These are phyloP conservation scores for Drosophila auraria DNA, from an alignment of 1,140 invertebrate species.

Conservation along the genomic window DNA sequence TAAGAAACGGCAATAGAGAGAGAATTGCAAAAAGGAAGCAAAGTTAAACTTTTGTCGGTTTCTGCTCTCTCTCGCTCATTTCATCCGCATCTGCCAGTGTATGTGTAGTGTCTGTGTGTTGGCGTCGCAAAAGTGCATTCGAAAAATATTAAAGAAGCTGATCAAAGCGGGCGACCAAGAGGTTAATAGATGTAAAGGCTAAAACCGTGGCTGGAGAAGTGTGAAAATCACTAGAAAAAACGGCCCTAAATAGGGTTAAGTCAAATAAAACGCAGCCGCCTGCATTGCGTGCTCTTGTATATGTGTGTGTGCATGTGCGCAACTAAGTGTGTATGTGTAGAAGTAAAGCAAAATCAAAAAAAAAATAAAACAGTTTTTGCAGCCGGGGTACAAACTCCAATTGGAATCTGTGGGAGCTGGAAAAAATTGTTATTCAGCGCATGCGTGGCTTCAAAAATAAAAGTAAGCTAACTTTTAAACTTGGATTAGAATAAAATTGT, in stretches of 20 bases:
- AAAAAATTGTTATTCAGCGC: slow-evolving; percentile 34
- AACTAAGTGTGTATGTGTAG: slow-evolving; percentile 27
- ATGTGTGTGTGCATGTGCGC: slow-evolving; percentile 33
- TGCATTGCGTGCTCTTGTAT: slow-evolving; percentile 60
- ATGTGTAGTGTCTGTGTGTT: slow-evolving; percentile 24
- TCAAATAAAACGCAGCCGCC: slow-evolving; percentile 32
- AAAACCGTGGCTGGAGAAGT: slow-evolving; percentile 8
- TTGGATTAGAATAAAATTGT: no score
- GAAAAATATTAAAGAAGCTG: slow-evolving; percentile 44
- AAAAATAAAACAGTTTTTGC: slow-evolving; percentile 48
- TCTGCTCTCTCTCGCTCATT: slow-evolving; percentile 2
- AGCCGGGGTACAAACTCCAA: slow-evolving; percentile 72
- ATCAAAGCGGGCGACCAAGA: slow-evolving; percentile 14
- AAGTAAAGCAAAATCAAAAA: slow-evolving; percentile 23
- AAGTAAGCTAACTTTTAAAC: neutral
- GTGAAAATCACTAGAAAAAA: slow-evolving; percentile 27
- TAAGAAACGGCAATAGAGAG: slow-evolving; percentile 20
- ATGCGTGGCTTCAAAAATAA: slow-evolving; percentile 44
- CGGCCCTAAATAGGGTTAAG: neutral
- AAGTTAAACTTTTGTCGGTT: slow-evolving; percentile 12
- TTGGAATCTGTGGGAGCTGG: slow-evolving; percentile 44
- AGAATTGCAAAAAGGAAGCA: slow-evolving; percentile 38
- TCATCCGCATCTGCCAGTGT: slow-evolving; percentile 14
- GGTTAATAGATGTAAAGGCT: slow-evolving; percentile 6
- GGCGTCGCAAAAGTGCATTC: slow-evolving; percentile 66